A percentile compares a stretch with the other conserved stretches of the same genome.
Evolutionary conservation across 2,888 invertebrate species (phyloP).

Genomic region (Dioctria rufipes): DNA sequence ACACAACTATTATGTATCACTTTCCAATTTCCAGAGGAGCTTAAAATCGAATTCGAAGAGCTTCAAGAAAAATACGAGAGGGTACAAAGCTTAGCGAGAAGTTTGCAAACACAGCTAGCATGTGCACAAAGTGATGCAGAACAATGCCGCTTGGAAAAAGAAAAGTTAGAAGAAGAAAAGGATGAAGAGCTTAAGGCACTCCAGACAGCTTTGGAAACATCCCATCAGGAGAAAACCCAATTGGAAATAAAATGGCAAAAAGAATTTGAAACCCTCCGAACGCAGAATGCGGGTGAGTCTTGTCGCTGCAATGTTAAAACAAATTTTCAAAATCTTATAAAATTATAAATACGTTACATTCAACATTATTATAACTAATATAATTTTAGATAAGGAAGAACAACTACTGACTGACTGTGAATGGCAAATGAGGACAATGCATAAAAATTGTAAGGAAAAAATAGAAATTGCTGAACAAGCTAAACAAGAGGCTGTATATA

Average conservation of each 20-base stretch:
- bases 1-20: background rate
- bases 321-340: background rate
- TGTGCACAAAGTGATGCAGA: slow-evolving; percentile 67
- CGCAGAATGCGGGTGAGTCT: slow-evolving; percentile 73
- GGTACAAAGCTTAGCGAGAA: slow-evolving; percentile 70
- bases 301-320: too few species aligned
- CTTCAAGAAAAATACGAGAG: slow-evolving; percentile 72
- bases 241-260: slow-evolving; percentile 76
- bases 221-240: slow-evolving; percentile 74
- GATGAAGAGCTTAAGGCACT: slow-evolving; percentile 73
- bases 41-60: slow-evolving; percentile 72
- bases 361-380: background rate
- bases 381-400: slow-evolving; percentile 76
- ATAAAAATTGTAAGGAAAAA: slow-evolving; percentile 78
- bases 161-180: slow-evolving; percentile 72
- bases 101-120: slow-evolving; percentile 68
- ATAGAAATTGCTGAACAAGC: slow-evolving; percentile 76
- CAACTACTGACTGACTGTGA: slow-evolving; percentile 85
- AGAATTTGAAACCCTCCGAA: slow-evolving; percentile 77
- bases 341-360: background rate
- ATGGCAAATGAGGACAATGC: slow-evolving; percentile 86
- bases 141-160: slow-evolving; percentile 68
- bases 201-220: slow-evolving; percentile 74
- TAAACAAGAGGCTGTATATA: slow-evolving; percentile 73
- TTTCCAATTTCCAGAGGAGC: slow-evolving; percentile 65